These are phyloP conservation scores for Cygnus olor DNA, from an alignment of 2,797 vertebrate species.

Conservation along the genomic window DNA sequence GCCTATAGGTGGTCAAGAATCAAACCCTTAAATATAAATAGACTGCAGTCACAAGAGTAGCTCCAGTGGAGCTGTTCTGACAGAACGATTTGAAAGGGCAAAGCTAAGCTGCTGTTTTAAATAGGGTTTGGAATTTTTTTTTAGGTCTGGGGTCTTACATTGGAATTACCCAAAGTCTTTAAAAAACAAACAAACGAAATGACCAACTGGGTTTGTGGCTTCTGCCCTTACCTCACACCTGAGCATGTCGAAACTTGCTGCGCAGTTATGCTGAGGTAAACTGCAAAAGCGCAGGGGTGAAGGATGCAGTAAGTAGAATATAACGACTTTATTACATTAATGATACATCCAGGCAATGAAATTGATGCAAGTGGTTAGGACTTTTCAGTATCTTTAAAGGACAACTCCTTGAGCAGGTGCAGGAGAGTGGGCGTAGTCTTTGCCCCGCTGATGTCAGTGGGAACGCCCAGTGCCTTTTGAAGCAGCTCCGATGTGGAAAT, in stretches of 20 bases:
- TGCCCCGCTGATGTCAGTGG: neutral
- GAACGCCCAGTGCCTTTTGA: neutral
- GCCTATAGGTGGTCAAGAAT: fast-evolving
- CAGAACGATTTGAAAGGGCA: neutral
- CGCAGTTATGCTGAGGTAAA: neutral
- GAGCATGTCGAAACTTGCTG: neutral
- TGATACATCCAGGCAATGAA: neutral
- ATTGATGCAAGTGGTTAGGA: neutral
- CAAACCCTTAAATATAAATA: neutral
- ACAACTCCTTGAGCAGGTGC: conserved; percentile 27
- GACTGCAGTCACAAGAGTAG: neutral
- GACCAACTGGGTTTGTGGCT: neutral
- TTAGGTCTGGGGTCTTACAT: neutral
- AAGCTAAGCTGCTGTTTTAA: neutral
- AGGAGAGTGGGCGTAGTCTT: neutral
- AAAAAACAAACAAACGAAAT: neutral
- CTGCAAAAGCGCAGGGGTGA: neutral
- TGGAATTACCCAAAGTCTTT: neutral
- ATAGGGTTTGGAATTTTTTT: neutral
- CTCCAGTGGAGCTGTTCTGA: neutral
- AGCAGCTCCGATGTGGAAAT: conserved; percentile 14
- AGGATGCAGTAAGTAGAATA: neutral
- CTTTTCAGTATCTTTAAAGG: neutral
- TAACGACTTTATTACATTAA: neutral
- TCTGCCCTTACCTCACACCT: neutral